phyloP scores from a whole-genome alignment of 2,797 vertebrate genomes.

The Semaprochilodus insignis region DNA sequence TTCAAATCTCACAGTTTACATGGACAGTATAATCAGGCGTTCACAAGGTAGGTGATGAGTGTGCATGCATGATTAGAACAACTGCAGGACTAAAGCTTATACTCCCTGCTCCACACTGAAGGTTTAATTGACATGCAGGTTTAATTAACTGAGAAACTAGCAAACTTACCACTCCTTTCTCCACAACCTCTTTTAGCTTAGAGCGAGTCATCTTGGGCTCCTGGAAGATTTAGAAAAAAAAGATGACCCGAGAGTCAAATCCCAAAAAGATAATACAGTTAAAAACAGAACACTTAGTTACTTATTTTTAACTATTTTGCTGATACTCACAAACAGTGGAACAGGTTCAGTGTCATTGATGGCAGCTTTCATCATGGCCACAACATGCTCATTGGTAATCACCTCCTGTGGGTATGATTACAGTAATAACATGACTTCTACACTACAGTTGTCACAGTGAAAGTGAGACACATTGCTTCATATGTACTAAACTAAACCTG shows the following conservation, averaged over 20 bases:
- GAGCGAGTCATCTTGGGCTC: constrained; percentile 98
- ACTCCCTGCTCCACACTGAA: too few species aligned
- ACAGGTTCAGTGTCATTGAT: constrained; percentile 91
- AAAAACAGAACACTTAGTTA: not conserved
- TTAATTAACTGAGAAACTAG: not conserved
- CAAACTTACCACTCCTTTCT: constrained; percentile 92
- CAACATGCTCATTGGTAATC: constrained; percentile 97
- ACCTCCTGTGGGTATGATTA: constrained; percentile 84
- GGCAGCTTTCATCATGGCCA: constrained; percentile 98
- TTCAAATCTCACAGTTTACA: too few species aligned
- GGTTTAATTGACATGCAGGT: too few species aligned
- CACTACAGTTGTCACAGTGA: not conserved
- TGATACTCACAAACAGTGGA: constrained; percentile 90
- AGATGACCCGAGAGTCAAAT: not conserved
- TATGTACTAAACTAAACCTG: not conserved
- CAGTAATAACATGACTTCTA: not conserved
- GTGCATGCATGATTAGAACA: too few species aligned
- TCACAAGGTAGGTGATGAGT: too few species aligned
- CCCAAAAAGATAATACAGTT: not conserved
- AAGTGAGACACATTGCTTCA: not conserved
- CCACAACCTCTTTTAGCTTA: constrained; percentile 94
- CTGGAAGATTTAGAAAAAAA: constrained; percentile 66
- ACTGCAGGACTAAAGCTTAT: not conserved
- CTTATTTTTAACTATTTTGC: not conserved
- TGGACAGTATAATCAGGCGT: too few species aligned